Conservation (phyloP, 1,140 invertebrate genomes). For the Pseudachorutes palmiensis region DNA sequence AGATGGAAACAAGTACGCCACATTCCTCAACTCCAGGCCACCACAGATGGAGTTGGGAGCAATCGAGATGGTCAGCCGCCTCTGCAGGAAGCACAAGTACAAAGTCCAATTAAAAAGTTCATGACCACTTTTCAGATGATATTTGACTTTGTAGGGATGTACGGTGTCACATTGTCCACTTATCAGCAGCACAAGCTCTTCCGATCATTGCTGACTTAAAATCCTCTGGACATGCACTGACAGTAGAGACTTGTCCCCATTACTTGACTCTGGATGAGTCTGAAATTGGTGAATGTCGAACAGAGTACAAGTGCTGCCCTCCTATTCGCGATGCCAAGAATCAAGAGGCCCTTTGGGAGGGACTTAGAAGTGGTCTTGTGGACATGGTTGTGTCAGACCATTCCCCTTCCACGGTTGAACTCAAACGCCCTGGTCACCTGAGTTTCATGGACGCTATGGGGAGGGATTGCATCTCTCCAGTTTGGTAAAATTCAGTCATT, state of each 20-base stretch:
- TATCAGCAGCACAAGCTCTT: slow-evolving; percentile 56
- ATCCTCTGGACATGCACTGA: slow-evolving; percentile 46
- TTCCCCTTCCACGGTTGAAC: slow-evolving; percentile 58
- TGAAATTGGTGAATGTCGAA: slow-evolving; percentile 52
- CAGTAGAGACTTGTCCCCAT: slow-evolving; percentile 64
- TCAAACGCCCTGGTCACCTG: slow-evolving; percentile 50
- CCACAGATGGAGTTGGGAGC: slow-evolving; percentile 58
- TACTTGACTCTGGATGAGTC: slow-evolving; percentile 58
- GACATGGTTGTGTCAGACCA: slow-evolving; percentile 66
- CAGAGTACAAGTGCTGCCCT: slow-evolving; percentile 63
- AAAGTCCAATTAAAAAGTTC: slow-evolving; percentile 34
- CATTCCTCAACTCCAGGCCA: slow-evolving; percentile 56
- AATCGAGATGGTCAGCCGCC: neutral
- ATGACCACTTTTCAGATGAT: neutral
- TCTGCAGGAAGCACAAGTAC: slow-evolving; percentile 47
- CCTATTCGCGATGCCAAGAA: slow-evolving; percentile 51
- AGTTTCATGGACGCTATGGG: slow-evolving; percentile 63
- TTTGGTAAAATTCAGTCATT: slow-evolving; percentile 48
- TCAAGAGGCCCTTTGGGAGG: slow-evolving; percentile 56
- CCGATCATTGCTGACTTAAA: slow-evolving; percentile 46
- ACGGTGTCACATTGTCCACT: slow-evolving; percentile 60
- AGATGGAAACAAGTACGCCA: slow-evolving; percentile 50
- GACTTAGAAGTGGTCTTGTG: slow-evolving; percentile 48
- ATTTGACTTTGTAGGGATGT: slow-evolving; percentile 31
- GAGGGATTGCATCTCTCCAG: slow-evolving; percentile 59